These are phyloP conservation scores for Cinclus mexicanus DNA, from an alignment of 2,113 vertebrate genomes.

Conservation along the genomic window DNA sequence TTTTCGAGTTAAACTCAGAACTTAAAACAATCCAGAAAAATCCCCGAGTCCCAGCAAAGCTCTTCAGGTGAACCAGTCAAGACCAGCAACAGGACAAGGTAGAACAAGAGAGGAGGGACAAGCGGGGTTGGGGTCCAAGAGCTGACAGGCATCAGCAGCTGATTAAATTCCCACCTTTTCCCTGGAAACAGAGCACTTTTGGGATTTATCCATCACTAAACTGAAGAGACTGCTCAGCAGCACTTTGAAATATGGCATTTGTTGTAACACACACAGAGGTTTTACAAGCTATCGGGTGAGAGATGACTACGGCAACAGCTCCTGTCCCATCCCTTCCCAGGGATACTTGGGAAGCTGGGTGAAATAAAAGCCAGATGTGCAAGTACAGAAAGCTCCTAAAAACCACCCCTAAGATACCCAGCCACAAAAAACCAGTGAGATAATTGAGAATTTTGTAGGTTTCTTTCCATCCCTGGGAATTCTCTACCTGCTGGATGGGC, in stretches of 20 bases:
- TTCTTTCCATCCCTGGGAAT: background rate
- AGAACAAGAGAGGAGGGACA: background rate
- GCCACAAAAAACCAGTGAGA: background rate
- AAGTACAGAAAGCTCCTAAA: background rate
- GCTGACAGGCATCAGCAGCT: background rate
- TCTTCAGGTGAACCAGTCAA: background rate
- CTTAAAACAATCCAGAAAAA: background rate
- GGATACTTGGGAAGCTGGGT: background rate
- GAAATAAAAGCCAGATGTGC: background rate
- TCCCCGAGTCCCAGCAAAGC: background rate
- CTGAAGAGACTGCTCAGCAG: background rate
- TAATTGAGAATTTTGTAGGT: background rate
- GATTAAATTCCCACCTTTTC: background rate
- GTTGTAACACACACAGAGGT: background rate
- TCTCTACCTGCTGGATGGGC: background rate
- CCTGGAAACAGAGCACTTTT: background rate
- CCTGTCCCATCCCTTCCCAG: background rate
- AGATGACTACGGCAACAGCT: background rate
- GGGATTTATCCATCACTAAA: background rate
- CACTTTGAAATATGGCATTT: fast-evolving
- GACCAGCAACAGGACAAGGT: background rate
- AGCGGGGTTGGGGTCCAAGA: background rate
- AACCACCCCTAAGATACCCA: background rate
- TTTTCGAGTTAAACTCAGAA: background rate
- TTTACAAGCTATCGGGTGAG: background rate